Evolutionary conservation across 1,140 invertebrate species (phyloP), one percentile per base, ranked within the genome.

Genomic region (Homarus americanus): DNA sequence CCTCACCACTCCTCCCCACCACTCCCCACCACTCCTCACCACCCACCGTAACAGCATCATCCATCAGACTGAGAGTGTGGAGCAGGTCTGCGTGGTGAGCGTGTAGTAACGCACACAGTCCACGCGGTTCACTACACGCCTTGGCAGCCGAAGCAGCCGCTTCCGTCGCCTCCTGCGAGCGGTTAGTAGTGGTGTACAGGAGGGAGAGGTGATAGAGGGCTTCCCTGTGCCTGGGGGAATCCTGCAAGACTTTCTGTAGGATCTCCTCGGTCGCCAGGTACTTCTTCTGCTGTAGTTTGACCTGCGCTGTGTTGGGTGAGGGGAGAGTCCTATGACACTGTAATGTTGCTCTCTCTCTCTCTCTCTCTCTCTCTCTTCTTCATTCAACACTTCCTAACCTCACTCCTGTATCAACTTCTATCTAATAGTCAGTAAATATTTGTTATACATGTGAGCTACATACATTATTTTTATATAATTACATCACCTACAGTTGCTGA

Each of bases 121-220:
- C 91, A 28, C 79, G 28, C 10, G 91, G 78, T 5, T 53, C 41
- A 9, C 17, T 20, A 34, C 84, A 91, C 28, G 72, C 66, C 49
- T 24, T 38, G 0, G 84, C 84, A 10, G 86, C 91, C 28, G 32
- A 78, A 20, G 85, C 76, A 0, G 91, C 91, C 20, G 91, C 79
- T 12, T 44, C 73, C 32, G 83, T 41, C 1, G 84, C 79, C 66
- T 87, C 91, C 40, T 40, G 69, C 12, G 91, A 87, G 38, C 91
- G 82, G 78, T 87, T 91, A 40, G 91, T 91, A 32, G 85, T 63
- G 28, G 85, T 53, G 66, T 58, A 75, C 41, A 88, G 72, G 24
- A 88, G 86, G 4, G 91, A 91, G 44, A 88, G 84, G 83, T 88
- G 91, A 79, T 87, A 87, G 2, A 87, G 80, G 9, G 91, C 84